A percentile compares a stretch with the other conserved stretches of the same genome.
Evolutionary conservation across 23 tunicate genomes (phyloP).

Genomic region (Ciona savignyi): DNA sequence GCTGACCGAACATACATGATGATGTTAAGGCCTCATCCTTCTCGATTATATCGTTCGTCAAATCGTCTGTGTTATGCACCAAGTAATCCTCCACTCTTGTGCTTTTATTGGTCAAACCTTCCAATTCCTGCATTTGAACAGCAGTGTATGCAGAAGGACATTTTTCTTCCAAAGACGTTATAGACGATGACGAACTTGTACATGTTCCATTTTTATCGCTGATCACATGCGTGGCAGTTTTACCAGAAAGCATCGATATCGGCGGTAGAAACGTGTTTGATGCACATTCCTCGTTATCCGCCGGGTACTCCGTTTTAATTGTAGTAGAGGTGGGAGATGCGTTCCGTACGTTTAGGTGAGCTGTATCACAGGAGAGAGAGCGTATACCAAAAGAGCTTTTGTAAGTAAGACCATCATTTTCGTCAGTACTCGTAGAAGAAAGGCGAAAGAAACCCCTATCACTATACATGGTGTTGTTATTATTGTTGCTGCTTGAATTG

Average conservation of each 20-base stretch:
- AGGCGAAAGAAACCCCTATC: too few relatives aligned
- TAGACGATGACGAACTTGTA: background rate
- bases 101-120: background rate
- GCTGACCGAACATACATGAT: conserved; percentile 30
- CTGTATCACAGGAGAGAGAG: background rate
- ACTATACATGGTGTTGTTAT: conserved; percentile 12
- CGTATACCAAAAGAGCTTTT: conserved; percentile 6
- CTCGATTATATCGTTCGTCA: background rate
- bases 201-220: background rate
- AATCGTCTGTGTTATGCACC: background rate
- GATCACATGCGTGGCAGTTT: background rate
- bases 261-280: conserved; percentile 30
- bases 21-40: background rate
- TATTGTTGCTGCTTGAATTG: conserved; percentile 15
- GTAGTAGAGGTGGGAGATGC: background rate
- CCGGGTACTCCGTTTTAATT: background rate
- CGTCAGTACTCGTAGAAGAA: background rate
- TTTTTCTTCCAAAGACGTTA: background rate
- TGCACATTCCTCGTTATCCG: background rate
- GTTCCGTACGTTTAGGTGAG: background rate
- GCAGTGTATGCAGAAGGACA: background rate
- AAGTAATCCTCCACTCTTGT: background rate
- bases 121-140: background rate
- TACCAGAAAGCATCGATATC: conserved; percentile 25
- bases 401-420: background rate